Evolutionary conservation across 2,888 invertebrate species (phyloP).

Genomic region (Reticulitermes lucifugus): DNA sequence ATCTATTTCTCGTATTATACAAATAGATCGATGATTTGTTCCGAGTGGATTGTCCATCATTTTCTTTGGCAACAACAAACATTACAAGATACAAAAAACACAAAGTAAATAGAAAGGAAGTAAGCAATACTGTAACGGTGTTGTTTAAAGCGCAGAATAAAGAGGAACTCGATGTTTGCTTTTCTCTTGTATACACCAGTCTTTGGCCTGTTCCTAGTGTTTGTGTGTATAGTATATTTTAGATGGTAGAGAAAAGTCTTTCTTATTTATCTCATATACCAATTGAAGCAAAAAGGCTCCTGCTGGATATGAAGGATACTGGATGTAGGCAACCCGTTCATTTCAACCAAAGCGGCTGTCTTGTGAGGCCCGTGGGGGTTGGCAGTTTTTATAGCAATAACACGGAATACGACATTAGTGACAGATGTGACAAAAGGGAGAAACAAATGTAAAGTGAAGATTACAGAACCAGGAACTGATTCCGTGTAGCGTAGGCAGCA

Average conservation of each 20-base stretch:
- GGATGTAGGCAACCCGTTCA: background rate
- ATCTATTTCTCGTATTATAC: constrained; percentile 12
- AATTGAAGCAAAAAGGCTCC: constrained; percentile 1
- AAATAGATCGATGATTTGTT: constrained; percentile 23
- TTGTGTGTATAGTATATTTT: constrained; percentile 35
- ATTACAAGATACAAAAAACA: constrained; percentile 8
- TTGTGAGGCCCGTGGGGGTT: no score
- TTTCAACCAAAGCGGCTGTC: background rate
- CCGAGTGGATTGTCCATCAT: constrained; percentile 39
- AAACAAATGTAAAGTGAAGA: no score
- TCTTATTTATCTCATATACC: constrained; percentile 35
- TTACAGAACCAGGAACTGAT: no score
- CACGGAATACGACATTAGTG: no score
- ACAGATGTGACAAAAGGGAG: no score
- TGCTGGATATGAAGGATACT: background rate
- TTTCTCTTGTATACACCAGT: constrained; percentile 20
- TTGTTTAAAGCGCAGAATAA: constrained; percentile 36
- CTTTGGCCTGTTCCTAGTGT: constrained; percentile 9
- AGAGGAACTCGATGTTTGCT: constrained; percentile 32
- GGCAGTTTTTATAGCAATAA: no score
- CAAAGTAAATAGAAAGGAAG: constrained; percentile 16
- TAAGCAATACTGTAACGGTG: constrained; percentile 21
- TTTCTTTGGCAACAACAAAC: constrained; percentile 14
- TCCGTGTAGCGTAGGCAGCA: no score
- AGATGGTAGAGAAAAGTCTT: constrained; percentile 6